Conservation (phyloP, 2,797 vertebrate species). For the Scyliorhinus canicula region DNA sequence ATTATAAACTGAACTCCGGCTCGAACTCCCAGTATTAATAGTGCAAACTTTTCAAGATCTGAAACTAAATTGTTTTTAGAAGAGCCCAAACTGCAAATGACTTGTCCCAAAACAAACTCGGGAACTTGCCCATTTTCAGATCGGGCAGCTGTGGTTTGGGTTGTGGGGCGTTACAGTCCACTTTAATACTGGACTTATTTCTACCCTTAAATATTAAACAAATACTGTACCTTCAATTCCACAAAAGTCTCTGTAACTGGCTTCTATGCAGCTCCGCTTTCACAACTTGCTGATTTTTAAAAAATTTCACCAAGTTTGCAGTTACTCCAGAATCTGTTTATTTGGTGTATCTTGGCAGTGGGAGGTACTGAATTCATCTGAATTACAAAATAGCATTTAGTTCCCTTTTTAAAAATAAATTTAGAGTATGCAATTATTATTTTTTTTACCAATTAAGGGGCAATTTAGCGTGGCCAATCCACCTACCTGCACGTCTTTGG, state of each 20-base stretch:
- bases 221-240: background rate
- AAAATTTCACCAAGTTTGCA: no score
- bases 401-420: no score
- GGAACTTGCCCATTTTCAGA: background rate
- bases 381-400: no score
- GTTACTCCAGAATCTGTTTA: background rate
- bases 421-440: no score
- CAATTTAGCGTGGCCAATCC: no score
- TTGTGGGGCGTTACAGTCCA: background rate
- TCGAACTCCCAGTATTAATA: background rate
- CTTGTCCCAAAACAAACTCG: background rate
- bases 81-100: background rate
- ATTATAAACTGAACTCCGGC: background rate
- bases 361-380: background rate
- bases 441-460: no score
- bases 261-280: background rate
- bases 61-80: background rate
- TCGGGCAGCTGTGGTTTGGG: background rate
- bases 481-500: no score
- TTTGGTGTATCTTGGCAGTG: background rate
- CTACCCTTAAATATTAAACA: no score
- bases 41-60: background rate
- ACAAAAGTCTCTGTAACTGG: background rate
- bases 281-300: background rate
- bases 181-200: background rate